Conservation (phyloP, 2,797 vertebrate species). For the Helarctos malayanus region DNA sequence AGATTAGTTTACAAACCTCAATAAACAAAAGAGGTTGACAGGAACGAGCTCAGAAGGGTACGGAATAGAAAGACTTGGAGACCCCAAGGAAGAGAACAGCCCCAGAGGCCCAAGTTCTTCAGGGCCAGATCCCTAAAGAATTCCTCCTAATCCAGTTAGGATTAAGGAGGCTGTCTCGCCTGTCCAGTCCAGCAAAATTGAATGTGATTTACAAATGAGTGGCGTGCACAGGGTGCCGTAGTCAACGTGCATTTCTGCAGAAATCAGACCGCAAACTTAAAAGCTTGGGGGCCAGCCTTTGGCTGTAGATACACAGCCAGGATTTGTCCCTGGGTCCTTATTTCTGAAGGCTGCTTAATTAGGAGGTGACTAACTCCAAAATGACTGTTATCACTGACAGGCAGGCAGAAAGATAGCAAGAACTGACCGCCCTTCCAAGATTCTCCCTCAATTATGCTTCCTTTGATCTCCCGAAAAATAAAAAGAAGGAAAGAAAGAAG, state of each 20-base stretch:
- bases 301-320: neutral
- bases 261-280: neutral
- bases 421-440: conserved; percentile 45
- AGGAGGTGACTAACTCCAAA: conserved; percentile 83
- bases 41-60: neutral
- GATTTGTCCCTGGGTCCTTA: neutral
- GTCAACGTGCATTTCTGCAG: neutral
- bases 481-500: conserved; percentile 17
- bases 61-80: conserved; percentile 16
- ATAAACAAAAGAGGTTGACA: neutral
- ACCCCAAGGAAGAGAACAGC: neutral
- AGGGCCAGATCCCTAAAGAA: neutral
- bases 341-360: conserved; percentile 83
- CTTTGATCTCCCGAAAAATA: conserved; percentile 71
- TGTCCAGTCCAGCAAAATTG: neutral
- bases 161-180: neutral
- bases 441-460: conserved; percentile 41
- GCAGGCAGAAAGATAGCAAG: conserved; percentile 78
- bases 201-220: neutral
- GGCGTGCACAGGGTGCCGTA: neutral
- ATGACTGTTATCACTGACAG: conserved; percentile 83
- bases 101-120: neutral
- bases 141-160: neutral
- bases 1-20: conserved; percentile 58
- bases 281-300: neutral